phyloP scores from a whole-genome alignment of 2,797 vertebrate species.

The Octomys mimax region DNA sequence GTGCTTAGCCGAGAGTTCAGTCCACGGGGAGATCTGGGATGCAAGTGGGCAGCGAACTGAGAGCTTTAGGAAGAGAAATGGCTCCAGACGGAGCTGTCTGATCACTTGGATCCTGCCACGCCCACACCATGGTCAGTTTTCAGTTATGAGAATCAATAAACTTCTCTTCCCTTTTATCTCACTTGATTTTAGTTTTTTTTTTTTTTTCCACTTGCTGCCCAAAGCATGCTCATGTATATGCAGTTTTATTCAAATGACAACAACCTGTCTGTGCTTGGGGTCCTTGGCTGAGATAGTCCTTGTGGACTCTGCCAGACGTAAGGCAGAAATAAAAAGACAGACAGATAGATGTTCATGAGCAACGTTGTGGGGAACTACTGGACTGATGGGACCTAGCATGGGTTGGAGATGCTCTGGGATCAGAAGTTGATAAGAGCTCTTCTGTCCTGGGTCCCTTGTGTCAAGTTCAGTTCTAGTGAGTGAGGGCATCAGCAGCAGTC shows the following conservation, averaged over 20 bases:
- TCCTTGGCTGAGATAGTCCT: neutral
- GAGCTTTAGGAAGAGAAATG: neutral
- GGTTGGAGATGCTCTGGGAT: neutral
- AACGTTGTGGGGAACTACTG: neutral
- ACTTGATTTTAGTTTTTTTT: neutral
- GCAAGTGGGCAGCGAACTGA: neutral
- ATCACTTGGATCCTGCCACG: neutral
- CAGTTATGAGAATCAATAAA: neutral
- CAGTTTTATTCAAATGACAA: neutral
- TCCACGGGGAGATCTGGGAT: neutral
- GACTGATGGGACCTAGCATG: neutral
- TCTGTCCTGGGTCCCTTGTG: neutral
- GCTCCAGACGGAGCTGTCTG: neutral
- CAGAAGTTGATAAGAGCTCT: rapidly evolving
- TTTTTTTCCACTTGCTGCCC: neutral
- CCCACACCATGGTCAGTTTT: neutral
- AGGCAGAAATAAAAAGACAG: neutral
- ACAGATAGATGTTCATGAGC: neutral
- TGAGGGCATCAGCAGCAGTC: too few relatives aligned
- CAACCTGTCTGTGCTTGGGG: rapidly evolving
- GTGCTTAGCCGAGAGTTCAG: too few relatives aligned
- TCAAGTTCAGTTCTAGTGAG: neutral
- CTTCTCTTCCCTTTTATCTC: neutral
- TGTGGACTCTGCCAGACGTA: neutral
- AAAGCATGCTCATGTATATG: rapidly evolving